Conservation (phyloP, 2,888 invertebrate genomes). For the Calliscelio sp. region DNA sequence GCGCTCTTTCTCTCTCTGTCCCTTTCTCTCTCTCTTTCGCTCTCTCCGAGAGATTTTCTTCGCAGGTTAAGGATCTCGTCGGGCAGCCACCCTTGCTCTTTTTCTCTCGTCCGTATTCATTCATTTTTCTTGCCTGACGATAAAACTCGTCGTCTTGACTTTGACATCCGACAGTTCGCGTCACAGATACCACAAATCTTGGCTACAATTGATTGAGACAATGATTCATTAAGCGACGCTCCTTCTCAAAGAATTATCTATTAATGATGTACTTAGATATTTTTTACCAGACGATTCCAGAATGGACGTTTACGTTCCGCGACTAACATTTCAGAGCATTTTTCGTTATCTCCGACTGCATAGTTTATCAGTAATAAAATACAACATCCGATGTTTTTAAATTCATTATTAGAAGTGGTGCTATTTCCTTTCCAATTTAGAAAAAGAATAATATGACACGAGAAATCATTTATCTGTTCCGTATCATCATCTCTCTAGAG, state of each 20-base stretch:
- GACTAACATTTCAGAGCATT: not conserved
- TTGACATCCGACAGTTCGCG: slow-evolving; percentile 66
- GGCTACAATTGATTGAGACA: slow-evolving; percentile 50
- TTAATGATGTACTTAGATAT: slow-evolving; percentile 33
- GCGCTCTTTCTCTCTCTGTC: slow-evolving; percentile 44
- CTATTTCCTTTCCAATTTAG: too few relatives aligned
- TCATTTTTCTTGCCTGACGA: slow-evolving; percentile 83
- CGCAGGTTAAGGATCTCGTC: slow-evolving; percentile 51
- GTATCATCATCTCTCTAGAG: not conserved
- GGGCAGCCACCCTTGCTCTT: slow-evolving; percentile 48
- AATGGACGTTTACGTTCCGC: not conserved
- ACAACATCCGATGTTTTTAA: not conserved
- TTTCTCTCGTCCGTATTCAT: slow-evolving; percentile 78
- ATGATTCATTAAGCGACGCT: slow-evolving; percentile 35
- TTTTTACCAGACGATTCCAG: slow-evolving; percentile 12
- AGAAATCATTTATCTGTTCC: not conserved
- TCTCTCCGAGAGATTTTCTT: slow-evolving; percentile 66
- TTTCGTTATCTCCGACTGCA: not conserved
- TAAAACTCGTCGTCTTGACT: slow-evolving; percentile 81
- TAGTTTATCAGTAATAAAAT: not conserved
- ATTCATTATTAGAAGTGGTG: not conserved
- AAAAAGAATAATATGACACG: too few relatives aligned
- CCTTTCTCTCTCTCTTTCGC: slow-evolving; percentile 56
- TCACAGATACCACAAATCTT: slow-evolving; percentile 53
- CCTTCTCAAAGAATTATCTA: slow-evolving; percentile 36